Conservation (phyloP, 2,888 invertebrate genomes). For the Agrotis puta region DNA sequence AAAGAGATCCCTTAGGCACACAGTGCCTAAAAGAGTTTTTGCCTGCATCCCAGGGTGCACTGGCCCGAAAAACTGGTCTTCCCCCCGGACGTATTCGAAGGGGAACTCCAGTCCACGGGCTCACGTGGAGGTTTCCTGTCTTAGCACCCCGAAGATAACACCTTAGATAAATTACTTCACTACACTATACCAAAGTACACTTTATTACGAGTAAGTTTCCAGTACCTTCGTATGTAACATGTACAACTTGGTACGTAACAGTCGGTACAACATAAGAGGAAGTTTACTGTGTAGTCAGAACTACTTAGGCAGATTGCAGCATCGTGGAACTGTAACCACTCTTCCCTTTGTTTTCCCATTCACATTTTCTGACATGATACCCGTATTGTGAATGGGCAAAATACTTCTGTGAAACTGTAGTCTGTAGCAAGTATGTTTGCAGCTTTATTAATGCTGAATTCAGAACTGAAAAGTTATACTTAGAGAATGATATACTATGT, state of each 20-base stretch:
- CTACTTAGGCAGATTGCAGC: conserved; percentile 52
- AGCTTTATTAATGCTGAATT: neutral
- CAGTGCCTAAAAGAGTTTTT: too few species aligned
- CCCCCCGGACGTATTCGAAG: too few species aligned
- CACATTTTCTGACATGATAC: conserved; percentile 45
- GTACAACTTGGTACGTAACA: too few species aligned
- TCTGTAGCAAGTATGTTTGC: neutral
- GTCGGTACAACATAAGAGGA: conserved; percentile 14
- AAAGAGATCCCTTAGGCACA: too few species aligned
- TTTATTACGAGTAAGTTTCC: neutral
- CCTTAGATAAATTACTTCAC: neutral
- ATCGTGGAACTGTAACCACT: conserved; percentile 35
- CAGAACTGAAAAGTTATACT: neutral
- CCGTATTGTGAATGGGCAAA: conserved; percentile 31
- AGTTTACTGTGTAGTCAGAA: conserved; percentile 43
- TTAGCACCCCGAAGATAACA: too few species aligned
- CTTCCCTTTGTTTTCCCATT: conserved; percentile 46
- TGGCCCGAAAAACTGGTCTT: too few species aligned
- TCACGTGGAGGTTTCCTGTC: too few species aligned
- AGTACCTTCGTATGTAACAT: neutral
- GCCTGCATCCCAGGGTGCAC: too few species aligned
- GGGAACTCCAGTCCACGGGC: too few species aligned
- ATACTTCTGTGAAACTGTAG: conserved; percentile 3
- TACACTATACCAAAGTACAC: neutral
- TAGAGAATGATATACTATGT: too few species aligned